Evolutionary conservation across 2,888 invertebrate species (phyloP), one percentile per base, ranked within the genome.

Genomic region (Sphaerophoria rueppellii): DNA sequence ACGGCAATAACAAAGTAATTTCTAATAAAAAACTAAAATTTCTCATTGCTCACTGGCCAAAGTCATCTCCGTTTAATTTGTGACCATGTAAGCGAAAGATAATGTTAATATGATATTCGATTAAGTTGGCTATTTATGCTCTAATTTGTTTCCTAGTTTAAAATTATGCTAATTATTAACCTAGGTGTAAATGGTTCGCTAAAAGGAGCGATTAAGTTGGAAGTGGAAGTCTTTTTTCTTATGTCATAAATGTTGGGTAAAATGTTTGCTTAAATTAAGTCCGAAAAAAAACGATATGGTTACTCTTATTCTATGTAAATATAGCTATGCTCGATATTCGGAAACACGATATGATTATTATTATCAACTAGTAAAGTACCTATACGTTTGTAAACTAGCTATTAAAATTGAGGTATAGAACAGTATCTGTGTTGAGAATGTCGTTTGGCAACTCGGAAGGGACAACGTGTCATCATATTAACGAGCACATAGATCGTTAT

Each of bases 381-480:
- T 2, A 24, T 24, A 6, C 4, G 6, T 6, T n/a, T 37, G 16
- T 14, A 67, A 40, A 67, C 32, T 43, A 52, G 65, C 37, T 40
- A 52, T 87, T 91, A 91, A 88, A 90, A 91, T 87, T 91, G 90
- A 89, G 91, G 90, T 90, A 90, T 89, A 78, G 87, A 88, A 75
- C 89, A 89, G 86, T 88, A 88, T 79, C 90, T 88, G 85, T 89
- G 90, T 71, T 88, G 81, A 69, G 88, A 82, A 87, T 90, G 90
- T 61, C 90, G 88, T 87, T 90, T 91, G 88, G 89, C 89, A 82
- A 90, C 89, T 78, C 90, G 90, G 87, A 89, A 91, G 48, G 91
- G 91, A 65, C 91, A 91, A n/a, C 91, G 89, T 11, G 90, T 90
- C 90, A 91, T 90, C 91, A 91, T 90, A 54, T 89, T 90, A 76